Percentiles rank a stretch among this genome's conserved stretches.
Conservation (phyloP, 2,797 vertebrate species). For the Aldrovandia affinis region DNA sequence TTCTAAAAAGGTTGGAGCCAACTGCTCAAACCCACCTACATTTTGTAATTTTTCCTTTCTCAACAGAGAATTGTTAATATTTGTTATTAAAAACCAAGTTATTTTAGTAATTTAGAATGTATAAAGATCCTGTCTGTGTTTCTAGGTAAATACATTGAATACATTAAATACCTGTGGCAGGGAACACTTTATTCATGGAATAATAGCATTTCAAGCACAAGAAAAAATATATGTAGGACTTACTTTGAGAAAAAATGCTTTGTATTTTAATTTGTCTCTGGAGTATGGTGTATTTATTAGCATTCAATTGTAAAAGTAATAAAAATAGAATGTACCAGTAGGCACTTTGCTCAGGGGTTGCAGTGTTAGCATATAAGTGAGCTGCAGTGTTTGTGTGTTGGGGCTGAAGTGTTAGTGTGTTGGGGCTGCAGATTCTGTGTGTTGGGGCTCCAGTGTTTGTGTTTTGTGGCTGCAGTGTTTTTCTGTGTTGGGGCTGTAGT, state of each 20-base stretch:
- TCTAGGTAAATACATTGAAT: too few relatives aligned
- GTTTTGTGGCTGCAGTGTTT: not conserved
- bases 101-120: too few relatives aligned
- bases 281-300: not conserved
- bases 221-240: too few relatives aligned
- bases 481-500: not conserved
- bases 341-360: not conserved
- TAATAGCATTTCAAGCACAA: too few relatives aligned
- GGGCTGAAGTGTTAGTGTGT: not conserved
- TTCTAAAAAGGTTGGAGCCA: not conserved
- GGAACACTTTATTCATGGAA: too few relatives aligned
- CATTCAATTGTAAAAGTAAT: not conserved
- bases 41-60: too few relatives aligned
- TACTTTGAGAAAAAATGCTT: not conserved
- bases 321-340: not conserved
- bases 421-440: too few relatives aligned
- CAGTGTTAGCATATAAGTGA: not conserved
- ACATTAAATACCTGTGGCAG: too few relatives aligned
- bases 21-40: too few relatives aligned
- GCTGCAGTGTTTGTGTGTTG: not conserved
- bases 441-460: not conserved
- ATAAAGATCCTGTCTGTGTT: too few relatives aligned
- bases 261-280: not conserved
- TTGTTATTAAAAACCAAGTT: too few relatives aligned
- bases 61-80: too few relatives aligned